These are phyloP conservation scores for Chaetodon trifasciatus DNA, from an alignment of 2,797 vertebrate genomes.

Conservation along the genomic window DNA sequence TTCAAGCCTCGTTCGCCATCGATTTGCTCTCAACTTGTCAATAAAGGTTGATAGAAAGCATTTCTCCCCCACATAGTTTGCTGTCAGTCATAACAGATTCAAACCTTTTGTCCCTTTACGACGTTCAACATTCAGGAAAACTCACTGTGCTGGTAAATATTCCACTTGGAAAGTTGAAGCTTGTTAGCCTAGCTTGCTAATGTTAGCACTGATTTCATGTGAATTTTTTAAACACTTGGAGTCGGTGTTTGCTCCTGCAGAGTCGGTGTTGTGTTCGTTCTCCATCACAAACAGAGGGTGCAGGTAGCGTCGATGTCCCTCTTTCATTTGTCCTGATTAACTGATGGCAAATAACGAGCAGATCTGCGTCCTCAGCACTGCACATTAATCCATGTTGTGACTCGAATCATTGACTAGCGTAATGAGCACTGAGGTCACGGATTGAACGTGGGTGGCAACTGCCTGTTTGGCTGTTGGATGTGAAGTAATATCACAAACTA, in stretches of 20 bases:
- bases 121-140: not conserved
- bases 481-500: not conserved
- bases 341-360: not conserved
- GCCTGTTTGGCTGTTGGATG: not conserved
- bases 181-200: not conserved
- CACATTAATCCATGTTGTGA: not conserved
- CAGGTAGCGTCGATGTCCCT: no score
- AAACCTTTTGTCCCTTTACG: not conserved
- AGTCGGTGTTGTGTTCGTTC: not conserved
- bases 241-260: not conserved
- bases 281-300: no score
- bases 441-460: not conserved
- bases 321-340: not conserved
- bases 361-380: not conserved
- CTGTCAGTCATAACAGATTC: not conserved
- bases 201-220: not conserved
- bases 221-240: not conserved
- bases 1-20: not conserved
- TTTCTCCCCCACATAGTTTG: not conserved
- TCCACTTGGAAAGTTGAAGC: not conserved
- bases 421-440: not conserved
- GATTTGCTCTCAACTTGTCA: not conserved
- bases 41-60: not conserved
- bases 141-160: not conserved
- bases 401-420: not conserved